A percentile compares a stretch with the other conserved stretches of the same genome.
phyloP scores from a whole-genome alignment of 2,888 invertebrate species.

The Listrodromus nycthemerus region DNA sequence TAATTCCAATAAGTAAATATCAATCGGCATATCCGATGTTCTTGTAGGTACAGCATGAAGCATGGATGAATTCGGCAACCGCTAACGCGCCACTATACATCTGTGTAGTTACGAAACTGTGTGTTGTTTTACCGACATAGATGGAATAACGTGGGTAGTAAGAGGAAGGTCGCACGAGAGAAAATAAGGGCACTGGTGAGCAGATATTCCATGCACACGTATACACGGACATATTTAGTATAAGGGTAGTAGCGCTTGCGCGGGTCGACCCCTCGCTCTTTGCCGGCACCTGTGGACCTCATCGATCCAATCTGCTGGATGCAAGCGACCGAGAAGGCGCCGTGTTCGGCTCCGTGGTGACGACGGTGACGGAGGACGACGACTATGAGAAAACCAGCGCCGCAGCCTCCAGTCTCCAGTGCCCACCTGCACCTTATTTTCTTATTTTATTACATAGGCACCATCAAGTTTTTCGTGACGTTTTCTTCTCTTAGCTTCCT shows the following conservation, averaged over 20 bases:
- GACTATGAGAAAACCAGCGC: slow-evolving; percentile 34
- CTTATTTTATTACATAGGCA: slow-evolving; percentile 14
- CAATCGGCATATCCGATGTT: neutral
- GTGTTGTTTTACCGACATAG: slow-evolving; percentile 8
- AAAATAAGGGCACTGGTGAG: slow-evolving; percentile 30
- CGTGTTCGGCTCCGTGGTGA: slow-evolving; percentile 39
- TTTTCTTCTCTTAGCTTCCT: neutral
- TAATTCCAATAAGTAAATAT: neutral
- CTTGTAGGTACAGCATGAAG: neutral
- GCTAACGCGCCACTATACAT: neutral
- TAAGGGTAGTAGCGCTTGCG: slow-evolving; percentile 80
- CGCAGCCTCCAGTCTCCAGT: slow-evolving; percentile 32
- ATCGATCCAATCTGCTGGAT: slow-evolving; percentile 80
- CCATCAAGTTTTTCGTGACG: slow-evolving; percentile 21
- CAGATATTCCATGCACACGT: slow-evolving; percentile 26
- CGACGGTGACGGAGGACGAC: slow-evolving; percentile 43
- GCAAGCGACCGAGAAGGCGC: slow-evolving; percentile 52
- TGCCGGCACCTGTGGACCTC: slow-evolving; percentile 83
- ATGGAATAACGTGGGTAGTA: slow-evolving; percentile 25
- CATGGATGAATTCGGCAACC: neutral
- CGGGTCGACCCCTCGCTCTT: slow-evolving; percentile 74
- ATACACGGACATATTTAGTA: slow-evolving; percentile 33
- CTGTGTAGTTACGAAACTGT: slow-evolving; percentile 11
- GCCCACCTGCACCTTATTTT: slow-evolving; percentile 45
- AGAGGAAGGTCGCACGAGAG: neutral